Conservation (phyloP, 1,140 invertebrate genomes). For the Drosophila arawakana region DNA sequence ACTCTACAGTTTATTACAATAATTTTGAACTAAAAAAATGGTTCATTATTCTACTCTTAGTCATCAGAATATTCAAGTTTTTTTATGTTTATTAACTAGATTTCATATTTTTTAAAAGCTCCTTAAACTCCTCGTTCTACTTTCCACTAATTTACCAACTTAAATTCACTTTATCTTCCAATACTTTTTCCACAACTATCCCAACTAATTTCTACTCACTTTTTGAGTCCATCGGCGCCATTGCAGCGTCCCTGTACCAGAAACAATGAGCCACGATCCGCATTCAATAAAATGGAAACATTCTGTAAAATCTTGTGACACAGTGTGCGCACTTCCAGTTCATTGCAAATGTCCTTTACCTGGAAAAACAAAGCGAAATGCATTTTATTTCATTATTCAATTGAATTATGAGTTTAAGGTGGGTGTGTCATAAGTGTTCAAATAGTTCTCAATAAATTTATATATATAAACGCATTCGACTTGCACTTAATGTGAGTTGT, state of each 20-base stretch:
- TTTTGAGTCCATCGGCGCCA: constrained; percentile 80
- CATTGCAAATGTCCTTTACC: constrained; percentile 98
- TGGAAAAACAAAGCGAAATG: constrained; percentile 63
- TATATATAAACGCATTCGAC: neutral
- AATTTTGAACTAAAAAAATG: too few relatives aligned
- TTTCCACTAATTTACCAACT: neutral
- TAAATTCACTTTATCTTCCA: neutral
- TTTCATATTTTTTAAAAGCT: too few relatives aligned
- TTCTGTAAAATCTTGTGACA: constrained; percentile 99
- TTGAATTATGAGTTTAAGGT: constrained; percentile 25
- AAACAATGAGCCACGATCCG: constrained; percentile 96
- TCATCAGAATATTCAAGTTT: too few relatives aligned
- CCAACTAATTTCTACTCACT: constrained; percentile 61
- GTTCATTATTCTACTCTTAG: too few relatives aligned
- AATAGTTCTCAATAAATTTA: constrained; percentile 12
- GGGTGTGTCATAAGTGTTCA: constrained; percentile 20
- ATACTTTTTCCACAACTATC: neutral
- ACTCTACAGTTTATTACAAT: too few relatives aligned
- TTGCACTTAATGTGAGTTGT: constrained; percentile 20
- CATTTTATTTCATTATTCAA: constrained; percentile 11
- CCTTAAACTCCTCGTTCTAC: neutral
- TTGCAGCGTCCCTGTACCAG: constrained; percentile 92
- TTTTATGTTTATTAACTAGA: too few relatives aligned
- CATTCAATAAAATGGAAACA: constrained; percentile 95
- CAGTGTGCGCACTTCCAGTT: constrained; percentile 95